Percentiles rank a stretch among this genome's conserved stretches.
Conservation (phyloP, 2,888 invertebrate species). For the Eupeodes luniger region DNA sequence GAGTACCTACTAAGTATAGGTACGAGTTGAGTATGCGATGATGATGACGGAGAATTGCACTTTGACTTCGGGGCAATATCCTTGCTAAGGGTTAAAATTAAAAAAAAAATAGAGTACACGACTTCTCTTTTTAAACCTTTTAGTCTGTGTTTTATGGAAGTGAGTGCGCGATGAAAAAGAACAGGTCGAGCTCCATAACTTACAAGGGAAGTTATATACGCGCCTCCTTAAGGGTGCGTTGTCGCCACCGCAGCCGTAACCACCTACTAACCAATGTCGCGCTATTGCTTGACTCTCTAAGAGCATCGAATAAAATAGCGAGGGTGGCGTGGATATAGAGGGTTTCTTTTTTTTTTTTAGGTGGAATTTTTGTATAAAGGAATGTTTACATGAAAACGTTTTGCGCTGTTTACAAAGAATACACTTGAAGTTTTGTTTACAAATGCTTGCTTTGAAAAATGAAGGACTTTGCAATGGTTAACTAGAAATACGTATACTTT, state of each 20-base stretch:
- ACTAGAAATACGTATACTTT: not conserved
- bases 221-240: slow-evolving; percentile 51
- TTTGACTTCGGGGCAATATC: slow-evolving; percentile 45
- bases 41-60: slow-evolving; percentile 34
- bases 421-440: slow-evolving; percentile 46
- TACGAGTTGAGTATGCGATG: too few relatives aligned
- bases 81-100: slow-evolving; percentile 2
- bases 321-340: not conserved
- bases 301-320: slow-evolving; percentile 9
- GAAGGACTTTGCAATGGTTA: slow-evolving; percentile 27
- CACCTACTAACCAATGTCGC: slow-evolving; percentile 12
- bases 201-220: slow-evolving; percentile 32
- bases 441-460: slow-evolving; percentile 47
- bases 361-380: slow-evolving; percentile 29
- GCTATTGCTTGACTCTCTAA: slow-evolving; percentile 29
- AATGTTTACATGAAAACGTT: slow-evolving; percentile 64
- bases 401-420: slow-evolving; percentile 60
- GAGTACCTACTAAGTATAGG: not conserved
- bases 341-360: not conserved
- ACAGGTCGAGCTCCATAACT: slow-evolving; percentile 16
- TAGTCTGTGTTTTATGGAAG: slow-evolving; percentile 21
- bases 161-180: not conserved
- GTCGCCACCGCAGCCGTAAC: not conserved
- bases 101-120: slow-evolving; percentile 16
- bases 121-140: slow-evolving; percentile 46